Evolutionary conservation across 92 coral and sea anemone genomes (phyloP), one percentile per base, ranked within the genome.

Genomic region (Ricordea florida): DNA sequence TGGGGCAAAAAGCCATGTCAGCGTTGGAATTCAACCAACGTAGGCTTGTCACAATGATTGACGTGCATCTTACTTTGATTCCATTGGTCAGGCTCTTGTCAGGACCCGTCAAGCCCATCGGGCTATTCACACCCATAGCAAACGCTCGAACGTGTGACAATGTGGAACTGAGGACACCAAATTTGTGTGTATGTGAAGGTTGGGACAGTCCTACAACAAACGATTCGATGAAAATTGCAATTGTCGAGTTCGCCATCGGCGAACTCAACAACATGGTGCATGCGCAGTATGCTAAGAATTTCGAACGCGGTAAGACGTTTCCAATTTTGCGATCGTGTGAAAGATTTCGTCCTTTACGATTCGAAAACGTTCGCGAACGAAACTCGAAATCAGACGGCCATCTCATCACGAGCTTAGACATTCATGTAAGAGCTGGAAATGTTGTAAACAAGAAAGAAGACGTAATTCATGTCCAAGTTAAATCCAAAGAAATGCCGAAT

Each of bases 221-320:
- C 70, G 84, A 87, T n/a, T 58, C 96, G 2, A 26, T 69, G 2
- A 80, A 76, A 56, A 76, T 93, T 10, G 87, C 97, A 10, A 40
- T 82, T 22, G 97, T 78, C 3, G 98, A 94, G 77, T 94, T 94
- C 55, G 98, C 96, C 11, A 72, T 88, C 34, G 98, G 98, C 2
- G 59, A 91, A 43, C 74, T 94, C 17, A 94, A 94, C 42, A 82
- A 91, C 68, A 41, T 56, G 42, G 42, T 94, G 15, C 79, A 68
- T 27, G 67, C 43, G n/a, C 87, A 74, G 34, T 78, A 59, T 43
- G 33, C n/a, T 0, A 51, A 67, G 11, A 16, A 21, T 5, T 8
- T 21, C 10, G 20, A 43, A 45, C 17, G 14, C 11, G 16, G 5
- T 26, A 44, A 59, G 11, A 2, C 3, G 21, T 34, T 43, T 10